A percentile compares a stretch with the other conserved stretches of the same genome.
Evolutionary conservation across 2,888 invertebrate species (phyloP).

Genomic region (Rotaria socialis): DNA sequence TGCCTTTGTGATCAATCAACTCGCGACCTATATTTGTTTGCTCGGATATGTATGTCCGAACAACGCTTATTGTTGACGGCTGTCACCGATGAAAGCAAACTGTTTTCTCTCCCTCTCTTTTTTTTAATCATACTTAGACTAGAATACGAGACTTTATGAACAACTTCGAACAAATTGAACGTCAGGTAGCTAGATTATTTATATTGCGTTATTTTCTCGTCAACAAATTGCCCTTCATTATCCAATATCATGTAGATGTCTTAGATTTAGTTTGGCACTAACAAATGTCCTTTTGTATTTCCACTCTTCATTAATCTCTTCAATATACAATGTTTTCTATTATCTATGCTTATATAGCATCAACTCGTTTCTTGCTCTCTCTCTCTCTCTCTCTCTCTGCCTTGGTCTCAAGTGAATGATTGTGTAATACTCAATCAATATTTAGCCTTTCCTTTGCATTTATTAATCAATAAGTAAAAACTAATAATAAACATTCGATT

Average conservation of each 20-base stretch:
- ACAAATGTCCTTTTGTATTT: neutral
- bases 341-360: neutral
- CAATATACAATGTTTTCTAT: neutral
- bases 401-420: neutral
- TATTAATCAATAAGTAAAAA: neutral
- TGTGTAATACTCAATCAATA: neutral
- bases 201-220: neutral
- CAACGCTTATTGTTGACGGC: neutral
- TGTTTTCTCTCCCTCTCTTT: neutral
- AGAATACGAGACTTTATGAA: neutral
- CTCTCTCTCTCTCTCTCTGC: neutral
- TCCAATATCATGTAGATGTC: neutral
- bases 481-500: neutral
- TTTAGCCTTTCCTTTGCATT: neutral
- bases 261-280: neutral
- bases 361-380: neutral
- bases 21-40: neutral
- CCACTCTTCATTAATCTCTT: neutral
- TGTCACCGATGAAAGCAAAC: neutral
- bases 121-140: neutral
- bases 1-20: constrained; percentile 7
- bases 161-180: neutral
- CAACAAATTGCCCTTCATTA: neutral
- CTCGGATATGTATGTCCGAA: neutral
- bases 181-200: neutral